phyloP scores from a whole-genome alignment of 2,888 invertebrate species.

The Eugnorisma glareosa region DNA sequence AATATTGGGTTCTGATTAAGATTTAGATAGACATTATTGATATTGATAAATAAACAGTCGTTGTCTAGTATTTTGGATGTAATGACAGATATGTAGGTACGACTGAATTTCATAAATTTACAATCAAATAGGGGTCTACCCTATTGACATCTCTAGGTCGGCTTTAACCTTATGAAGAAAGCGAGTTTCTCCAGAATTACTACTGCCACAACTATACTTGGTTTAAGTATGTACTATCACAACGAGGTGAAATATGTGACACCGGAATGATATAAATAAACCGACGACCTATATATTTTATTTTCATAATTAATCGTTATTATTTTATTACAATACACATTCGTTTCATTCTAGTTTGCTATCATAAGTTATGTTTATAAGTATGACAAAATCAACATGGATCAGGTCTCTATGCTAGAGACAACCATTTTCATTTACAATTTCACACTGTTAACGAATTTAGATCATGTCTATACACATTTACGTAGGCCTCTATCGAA shows the following conservation, averaged over 20 bases:
- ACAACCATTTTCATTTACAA: conserved; percentile 7
- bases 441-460: conserved; percentile 12
- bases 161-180: not conserved
- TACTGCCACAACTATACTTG: not conserved
- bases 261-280: not conserved
- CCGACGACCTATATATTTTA: not conserved
- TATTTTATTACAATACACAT: too few species aligned
- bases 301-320: not conserved
- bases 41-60: not conserved
- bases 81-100: conserved; percentile 2
- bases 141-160: not conserved
- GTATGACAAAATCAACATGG: not conserved
- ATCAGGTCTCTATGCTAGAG: conserved; percentile 20
- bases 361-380: not conserved
- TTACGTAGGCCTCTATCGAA: not conserved
- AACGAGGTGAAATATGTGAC: not conserved
- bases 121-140: not conserved
- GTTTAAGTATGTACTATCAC: not conserved
- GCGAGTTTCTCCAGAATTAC: not conserved
- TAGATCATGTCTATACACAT: conserved; percentile 1
- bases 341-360: not conserved
- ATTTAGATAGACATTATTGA: not conserved
- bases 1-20: not conserved
- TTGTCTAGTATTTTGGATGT: not conserved
- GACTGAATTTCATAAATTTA: not conserved